Evolutionary conservation across 2,113 vertebrate species (phyloP).

Genomic region (Callipepla californica): DNA sequence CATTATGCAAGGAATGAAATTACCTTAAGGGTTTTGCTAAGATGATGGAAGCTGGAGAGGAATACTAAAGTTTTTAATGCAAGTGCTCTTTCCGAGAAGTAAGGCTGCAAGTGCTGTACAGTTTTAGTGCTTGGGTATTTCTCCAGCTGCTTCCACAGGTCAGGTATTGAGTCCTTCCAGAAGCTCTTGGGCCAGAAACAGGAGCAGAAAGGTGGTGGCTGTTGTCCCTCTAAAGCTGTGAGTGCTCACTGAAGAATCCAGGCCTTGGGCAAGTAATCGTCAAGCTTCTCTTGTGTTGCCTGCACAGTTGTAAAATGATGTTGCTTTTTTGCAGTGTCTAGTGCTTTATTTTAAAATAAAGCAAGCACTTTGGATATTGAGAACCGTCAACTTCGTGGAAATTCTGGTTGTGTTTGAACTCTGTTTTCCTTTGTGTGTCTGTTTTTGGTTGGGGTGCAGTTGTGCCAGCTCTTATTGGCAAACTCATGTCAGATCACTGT

Average conservation of each 20-base stretch:
- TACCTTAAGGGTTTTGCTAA: fast-evolving
- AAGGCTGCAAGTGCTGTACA: background rate
- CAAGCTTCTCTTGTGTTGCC: background rate
- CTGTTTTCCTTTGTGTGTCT: background rate
- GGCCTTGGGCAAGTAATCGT: background rate
- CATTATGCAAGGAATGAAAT: fast-evolving
- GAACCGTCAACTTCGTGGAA: fast-evolving
- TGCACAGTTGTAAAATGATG: fast-evolving
- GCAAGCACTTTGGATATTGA: fast-evolving
- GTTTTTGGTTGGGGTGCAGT: background rate
- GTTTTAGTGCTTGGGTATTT: background rate
- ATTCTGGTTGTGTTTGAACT: background rate
- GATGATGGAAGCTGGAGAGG: background rate
- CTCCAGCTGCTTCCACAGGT: constrained; percentile 46
- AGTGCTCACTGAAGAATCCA: background rate
- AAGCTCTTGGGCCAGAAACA: background rate
- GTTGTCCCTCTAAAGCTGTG: background rate
- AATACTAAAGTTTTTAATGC: fast-evolving
- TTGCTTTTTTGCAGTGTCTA: fast-evolving
- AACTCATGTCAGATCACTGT: fast-evolving
- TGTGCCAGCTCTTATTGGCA: background rate
- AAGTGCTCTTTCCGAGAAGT: background rate
- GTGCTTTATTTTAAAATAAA: fast-evolving
- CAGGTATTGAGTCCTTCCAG: background rate
- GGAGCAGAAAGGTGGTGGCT: background rate